Evolutionary conservation across 2,888 invertebrate genomes (phyloP).

Genomic region (Philonicus albiceps): DNA sequence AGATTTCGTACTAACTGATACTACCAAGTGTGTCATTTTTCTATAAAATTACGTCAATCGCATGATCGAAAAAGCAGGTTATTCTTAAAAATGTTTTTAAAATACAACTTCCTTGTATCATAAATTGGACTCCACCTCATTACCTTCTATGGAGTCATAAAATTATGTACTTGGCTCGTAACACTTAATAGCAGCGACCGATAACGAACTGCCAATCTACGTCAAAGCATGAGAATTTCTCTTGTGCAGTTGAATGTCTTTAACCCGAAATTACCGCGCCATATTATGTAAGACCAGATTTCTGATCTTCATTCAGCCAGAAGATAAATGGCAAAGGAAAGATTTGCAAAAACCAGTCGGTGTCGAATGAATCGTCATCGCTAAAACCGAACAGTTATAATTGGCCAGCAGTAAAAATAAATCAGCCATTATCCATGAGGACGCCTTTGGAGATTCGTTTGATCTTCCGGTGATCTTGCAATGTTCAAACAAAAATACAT

Average conservation of each 20-base stretch:
- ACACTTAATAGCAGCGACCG: not conserved
- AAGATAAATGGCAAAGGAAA: not conserved
- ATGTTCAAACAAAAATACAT: not conserved
- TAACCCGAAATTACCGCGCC: not conserved
- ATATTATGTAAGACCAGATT: not conserved
- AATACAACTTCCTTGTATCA: not conserved
- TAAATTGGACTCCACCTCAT: not conserved
- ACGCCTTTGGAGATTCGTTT: not conserved
- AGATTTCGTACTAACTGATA: not conserved
- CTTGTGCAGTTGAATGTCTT: not conserved
- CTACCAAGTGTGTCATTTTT: not conserved
- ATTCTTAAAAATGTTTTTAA: not conserved
- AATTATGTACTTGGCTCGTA: not conserved
- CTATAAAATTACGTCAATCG: not conserved
- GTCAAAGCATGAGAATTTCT: not conserved
- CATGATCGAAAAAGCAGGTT: not conserved
- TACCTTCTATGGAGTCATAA: not conserved
- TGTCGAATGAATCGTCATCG: not conserved
- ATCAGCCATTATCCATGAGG: not conserved
- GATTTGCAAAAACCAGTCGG: not conserved
- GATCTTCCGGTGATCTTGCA: not conserved
- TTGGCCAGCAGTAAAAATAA: not conserved
- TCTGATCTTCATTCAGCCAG: not conserved
- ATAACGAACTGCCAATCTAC: not conserved
- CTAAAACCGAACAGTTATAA: constrained; percentile 1